These are phyloP conservation scores for Drosophila affinis DNA, from an alignment of 2,888 invertebrate species.

Conservation along the genomic window DNA sequence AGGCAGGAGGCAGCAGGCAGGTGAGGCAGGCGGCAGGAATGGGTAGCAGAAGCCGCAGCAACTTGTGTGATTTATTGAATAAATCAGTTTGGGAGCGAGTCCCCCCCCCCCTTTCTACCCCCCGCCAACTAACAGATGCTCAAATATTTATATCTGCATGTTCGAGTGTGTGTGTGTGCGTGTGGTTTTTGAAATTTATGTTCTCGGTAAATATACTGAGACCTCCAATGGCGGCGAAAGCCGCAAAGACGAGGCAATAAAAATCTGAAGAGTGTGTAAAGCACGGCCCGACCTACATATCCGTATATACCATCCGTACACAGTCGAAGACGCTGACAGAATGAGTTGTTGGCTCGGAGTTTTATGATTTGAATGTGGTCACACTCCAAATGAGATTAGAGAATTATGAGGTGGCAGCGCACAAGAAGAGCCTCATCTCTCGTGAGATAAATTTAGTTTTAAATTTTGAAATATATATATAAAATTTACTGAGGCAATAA, in stretches of 20 bases:
- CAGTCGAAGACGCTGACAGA: conserved; percentile 26
- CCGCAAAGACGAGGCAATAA: conserved; percentile 72
- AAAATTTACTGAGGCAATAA: not conserved
- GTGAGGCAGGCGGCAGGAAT: not conserved
- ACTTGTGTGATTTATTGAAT: conserved; percentile 77
- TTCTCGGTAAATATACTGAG: conserved; percentile 69
- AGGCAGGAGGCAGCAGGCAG: not conserved
- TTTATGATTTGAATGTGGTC: conserved; percentile 26
- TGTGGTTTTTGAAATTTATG: conserved; percentile 67
- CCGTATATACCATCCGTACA: conserved; percentile 4
- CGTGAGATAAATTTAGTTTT: not conserved
- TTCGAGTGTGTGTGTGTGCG: conserved; percentile 23
- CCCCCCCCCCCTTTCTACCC: conserved; percentile 15
- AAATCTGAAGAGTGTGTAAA: conserved; percentile 61
- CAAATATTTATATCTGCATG: conserved; percentile 64
- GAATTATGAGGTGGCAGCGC: conserved; percentile 9
- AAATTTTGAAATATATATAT: not conserved
- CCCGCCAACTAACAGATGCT: conserved; percentile 36
- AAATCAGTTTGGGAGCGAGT: conserved; percentile 65
- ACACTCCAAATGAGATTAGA: conserved; percentile 10
- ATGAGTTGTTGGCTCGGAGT: conserved; percentile 31
- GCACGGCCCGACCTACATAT: conserved; percentile 36
- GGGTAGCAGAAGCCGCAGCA: conserved; percentile 22
- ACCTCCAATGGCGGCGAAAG: conserved; percentile 60
- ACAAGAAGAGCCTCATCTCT: not conserved